A percentile compares a stretch with the other conserved stretches of the same genome.
Evolutionary conservation across 64 coral and sea anemone species (phyloP).

Genomic region (Pachyseris speciosa): DNA sequence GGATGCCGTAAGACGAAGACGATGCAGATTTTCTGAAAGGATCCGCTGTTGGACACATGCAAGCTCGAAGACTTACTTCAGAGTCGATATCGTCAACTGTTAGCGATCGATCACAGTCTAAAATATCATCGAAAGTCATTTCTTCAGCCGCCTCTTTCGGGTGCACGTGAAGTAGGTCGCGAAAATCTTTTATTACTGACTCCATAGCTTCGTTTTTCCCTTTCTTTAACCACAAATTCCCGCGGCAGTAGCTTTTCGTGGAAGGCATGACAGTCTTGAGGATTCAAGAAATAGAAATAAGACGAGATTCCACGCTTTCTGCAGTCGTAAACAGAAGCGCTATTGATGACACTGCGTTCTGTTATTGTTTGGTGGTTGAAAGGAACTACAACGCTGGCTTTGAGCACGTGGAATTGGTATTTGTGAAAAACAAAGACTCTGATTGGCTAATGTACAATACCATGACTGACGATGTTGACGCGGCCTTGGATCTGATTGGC

Average conservation of each 20-base stretch:
- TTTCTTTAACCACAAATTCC: constrained; percentile 76
- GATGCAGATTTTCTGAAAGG: constrained; percentile 87
- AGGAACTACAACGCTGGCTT: constrained; percentile 70
- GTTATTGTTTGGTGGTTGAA: constrained; percentile 86
- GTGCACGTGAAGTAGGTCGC: constrained; percentile 88
- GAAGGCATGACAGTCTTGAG: constrained; percentile 58
- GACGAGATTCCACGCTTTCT: not conserved
- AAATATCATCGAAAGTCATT: constrained; percentile 20
- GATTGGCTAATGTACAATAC: constrained; percentile 66
- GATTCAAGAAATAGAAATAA: not conserved
- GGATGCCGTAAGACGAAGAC: constrained; percentile 82
- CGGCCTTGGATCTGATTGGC: constrained; percentile 32
- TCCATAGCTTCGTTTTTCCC: constrained; percentile 68
- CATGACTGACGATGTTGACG: not conserved
- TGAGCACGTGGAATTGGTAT: constrained; percentile 84
- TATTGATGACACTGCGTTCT: constrained; percentile 23
- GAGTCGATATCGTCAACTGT: constrained; percentile 27
- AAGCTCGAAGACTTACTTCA: constrained; percentile 60
- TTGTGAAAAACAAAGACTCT: constrained; percentile 59
- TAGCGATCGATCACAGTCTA: constrained; percentile 45
- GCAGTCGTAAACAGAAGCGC: not conserved
- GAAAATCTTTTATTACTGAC: constrained; percentile 83
- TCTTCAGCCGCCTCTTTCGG: constrained; percentile 40
- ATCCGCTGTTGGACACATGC: constrained; percentile 85
- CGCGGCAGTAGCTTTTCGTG: constrained; percentile 79